Base-by-base conservation (phyloP, 2,113 vertebrate genomes). In the Thunnus maccoyii region DNA sequence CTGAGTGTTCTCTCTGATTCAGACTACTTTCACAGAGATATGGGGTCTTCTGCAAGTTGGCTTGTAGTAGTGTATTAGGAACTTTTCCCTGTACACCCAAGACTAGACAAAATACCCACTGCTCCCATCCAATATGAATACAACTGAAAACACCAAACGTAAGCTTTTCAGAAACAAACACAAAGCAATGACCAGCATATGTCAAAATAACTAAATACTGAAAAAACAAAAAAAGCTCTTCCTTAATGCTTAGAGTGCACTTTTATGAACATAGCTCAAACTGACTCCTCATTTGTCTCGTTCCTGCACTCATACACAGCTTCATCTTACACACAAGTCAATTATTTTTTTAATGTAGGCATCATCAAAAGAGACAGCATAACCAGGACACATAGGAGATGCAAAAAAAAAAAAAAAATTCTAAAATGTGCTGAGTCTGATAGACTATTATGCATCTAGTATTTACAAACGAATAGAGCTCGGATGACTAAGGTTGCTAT, bases 401-500 rank as follows among this genome's bases (percentile, higher is more conserved):
- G 54, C 64, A 47, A 67, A 60, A 63, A 72, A 60, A 80, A 54
- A 54, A 72, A 60, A 57, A 48, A 76, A 1, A 7, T 41, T 54
- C 8, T 20, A n/a, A 61, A 83, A 83, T 20, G 41, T 87, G 88
- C 83, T 80, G 89, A 86, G 73, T 89, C 67, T 74, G 61, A 70
- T 72, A 63, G 44, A 52, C 51, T n/a, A 30, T 58, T 58, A 62
- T 86, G 52, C 76, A 75, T 72, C 44, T 54, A 61, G 63, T 80
- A 83, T 88, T 86, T 83, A 81, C 83, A 79, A 76, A 83, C 32
- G 30, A 70, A 75, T 27, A 57, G 72, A 62, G 68, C 73, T 76
- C 0, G 13, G 50, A 72, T 84, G 89, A 87, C 80, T 88, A 78
- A 63, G 72, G 69, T 47, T 75, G 65, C 84, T 90, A 83, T 93